These are phyloP conservation scores for Chironomus striatipennis DNA, from an alignment of 1,140 invertebrate species.

Conservation along the genomic window DNA sequence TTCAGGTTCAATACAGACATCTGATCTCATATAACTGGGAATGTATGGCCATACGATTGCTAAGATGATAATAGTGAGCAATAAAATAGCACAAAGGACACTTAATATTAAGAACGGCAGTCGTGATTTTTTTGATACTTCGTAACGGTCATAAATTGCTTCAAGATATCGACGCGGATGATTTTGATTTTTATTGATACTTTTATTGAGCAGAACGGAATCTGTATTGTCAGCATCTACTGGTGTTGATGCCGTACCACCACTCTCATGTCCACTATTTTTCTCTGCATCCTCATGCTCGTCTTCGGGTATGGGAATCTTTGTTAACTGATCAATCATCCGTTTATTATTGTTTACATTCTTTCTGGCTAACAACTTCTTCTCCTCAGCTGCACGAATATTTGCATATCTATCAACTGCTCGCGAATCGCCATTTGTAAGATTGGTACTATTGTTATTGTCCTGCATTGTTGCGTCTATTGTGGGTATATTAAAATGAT, in stretches of 20 bases:
- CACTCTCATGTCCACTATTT: constrained; percentile 14
- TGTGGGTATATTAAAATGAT: background rate
- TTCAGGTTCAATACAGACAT: constrained; percentile 36
- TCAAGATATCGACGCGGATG: background rate
- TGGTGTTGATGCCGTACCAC: constrained; percentile 1
- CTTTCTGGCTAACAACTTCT: background rate
- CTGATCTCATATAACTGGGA: constrained; percentile 36
- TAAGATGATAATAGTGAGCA: background rate
- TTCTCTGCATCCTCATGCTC: constrained; percentile 10
- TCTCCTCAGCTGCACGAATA: background rate
- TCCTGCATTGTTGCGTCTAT: constrained; percentile 19
- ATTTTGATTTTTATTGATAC: background rate
- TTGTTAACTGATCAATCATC: background rate
- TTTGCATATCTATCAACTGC: background rate
- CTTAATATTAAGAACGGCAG: constrained; percentile 18
- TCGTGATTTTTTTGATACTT: constrained; percentile 17
- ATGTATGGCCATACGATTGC: constrained; percentile 35
- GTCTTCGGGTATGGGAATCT: constrained; percentile 10
- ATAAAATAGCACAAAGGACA: constrained; percentile 1
- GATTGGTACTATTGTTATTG: constrained; percentile 15
- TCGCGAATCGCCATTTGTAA: background rate
- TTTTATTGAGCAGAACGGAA: background rate
- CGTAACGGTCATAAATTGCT: background rate
- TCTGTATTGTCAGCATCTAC: constrained; percentile 9
- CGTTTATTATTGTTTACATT: background rate